phyloP scores from a whole-genome alignment of 2,113 vertebrate genomes.

The human region GRCh38 chr3:145990501-145991000 shows the following conservation, averaged over 20 bases:
- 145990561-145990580: too few relatives aligned
- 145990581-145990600: neutral
- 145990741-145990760: neutral
- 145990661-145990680: neutral
- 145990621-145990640: neutral
- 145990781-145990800: neutral
- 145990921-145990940: neutral
- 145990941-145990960: neutral
- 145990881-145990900: neutral
- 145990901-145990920: neutral
- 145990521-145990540: too few relatives aligned
- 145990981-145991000: neutral
- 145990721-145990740: neutral
- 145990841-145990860: neutral
- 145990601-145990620: neutral
- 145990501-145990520: too few relatives aligned
- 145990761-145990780: neutral
- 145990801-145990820: neutral
- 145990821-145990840: neutral
- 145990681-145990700: neutral
- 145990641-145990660: neutral
- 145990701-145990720: neutral
- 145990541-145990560: too few relatives aligned
- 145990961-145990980: neutral
- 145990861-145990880: neutral